Evolutionary conservation across 1,140 invertebrate species (phyloP).

Genomic region (Neodiprion pinetum): DNA sequence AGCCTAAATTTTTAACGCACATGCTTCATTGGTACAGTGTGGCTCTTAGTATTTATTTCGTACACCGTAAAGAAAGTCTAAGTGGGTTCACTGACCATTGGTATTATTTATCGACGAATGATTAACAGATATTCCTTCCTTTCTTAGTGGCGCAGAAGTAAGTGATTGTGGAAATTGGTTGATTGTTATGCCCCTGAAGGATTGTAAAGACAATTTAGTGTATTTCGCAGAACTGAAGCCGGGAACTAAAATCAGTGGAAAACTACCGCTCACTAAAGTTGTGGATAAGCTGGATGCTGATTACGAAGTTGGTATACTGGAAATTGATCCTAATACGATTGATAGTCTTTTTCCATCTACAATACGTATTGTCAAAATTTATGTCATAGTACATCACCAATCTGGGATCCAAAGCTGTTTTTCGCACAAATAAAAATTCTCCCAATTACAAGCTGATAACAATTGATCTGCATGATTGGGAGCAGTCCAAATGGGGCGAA

Average conservation of each 20-base stretch:
- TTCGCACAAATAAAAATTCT: conserved; percentile 94
- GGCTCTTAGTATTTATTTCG: no score
- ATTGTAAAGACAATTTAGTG: conserved; percentile 88
- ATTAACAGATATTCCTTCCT: conserved; percentile 24
- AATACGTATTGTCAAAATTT: conserved; percentile 28
- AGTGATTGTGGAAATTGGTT: conserved; percentile 92
- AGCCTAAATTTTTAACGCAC: no score
- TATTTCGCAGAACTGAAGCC: conserved; percentile 81
- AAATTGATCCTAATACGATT: conserved; percentile 9
- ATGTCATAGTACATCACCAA: conserved; percentile 88
- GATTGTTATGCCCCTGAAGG: conserved; percentile 78
- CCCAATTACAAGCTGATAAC: conserved; percentile 89
- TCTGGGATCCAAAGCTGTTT: conserved; percentile 81
- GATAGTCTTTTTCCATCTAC: conserved; percentile 17
- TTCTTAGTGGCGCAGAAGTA: conserved; percentile 77
- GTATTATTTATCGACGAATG: no score
- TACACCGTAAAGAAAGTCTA: no score
- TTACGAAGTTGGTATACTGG: conserved; percentile 77
- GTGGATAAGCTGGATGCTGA: conserved; percentile 93
- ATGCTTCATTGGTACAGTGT: no score
- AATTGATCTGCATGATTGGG: conserved; percentile 85
- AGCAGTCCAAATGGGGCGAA: conserved; percentile 82
- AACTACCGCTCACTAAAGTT: conserved; percentile 75
- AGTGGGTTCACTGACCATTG: no score
- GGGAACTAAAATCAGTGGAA: conserved; percentile 67